Evolutionary conservation across 2,797 vertebrate genomes (phyloP), one percentile per base, ranked within the genome.

Genomic region (Mastacembelus armatus): DNA sequence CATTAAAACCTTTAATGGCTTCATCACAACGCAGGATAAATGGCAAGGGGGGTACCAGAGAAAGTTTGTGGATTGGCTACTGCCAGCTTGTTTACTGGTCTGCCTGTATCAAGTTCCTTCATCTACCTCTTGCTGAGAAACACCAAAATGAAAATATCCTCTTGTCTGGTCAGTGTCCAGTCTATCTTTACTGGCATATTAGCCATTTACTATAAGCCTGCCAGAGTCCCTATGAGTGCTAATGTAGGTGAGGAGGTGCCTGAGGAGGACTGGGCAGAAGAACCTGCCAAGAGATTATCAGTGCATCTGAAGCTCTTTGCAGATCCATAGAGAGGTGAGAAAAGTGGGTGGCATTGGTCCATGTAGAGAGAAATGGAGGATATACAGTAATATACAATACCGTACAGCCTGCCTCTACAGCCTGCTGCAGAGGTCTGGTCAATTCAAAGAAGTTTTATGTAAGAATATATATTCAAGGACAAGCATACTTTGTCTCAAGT

Each of bases 261-360:
- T 65, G 32, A 77, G 67, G 77, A 82, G 72, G 61, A 57, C 43
- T 76, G 80, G 86, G 81, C 78, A 73, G 55, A 71, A 55, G 42
- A 72, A 74, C 65, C 40, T 60, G 81, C 87, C 85, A 90, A 84
- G 74, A 85, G 83, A 89, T 90, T 87, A 87, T 82, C 84, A 77
- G 83, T 71, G 86, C 71, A 73, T 85, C 67, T 74, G 63, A 77
- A 67, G 60, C 61, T 22, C 51, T 84, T 79, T 67, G 6, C 75
- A 80, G 73, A 77, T 65, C 76, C 76, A 80, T 62, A 55, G 50
- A 72, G 77, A 86, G 81, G 82, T 88, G 83, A 79, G 68, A 81
- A 86, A 70, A 86, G 52, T 73, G 60, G 52, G 30, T 79, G 71
- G 77, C 78, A 69, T 51, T 42, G 45, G 26, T 83, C 84, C 83